Evolutionary conservation across 2,888 invertebrate genomes (phyloP).

Genomic region (Oxytorus armatus): DNA sequence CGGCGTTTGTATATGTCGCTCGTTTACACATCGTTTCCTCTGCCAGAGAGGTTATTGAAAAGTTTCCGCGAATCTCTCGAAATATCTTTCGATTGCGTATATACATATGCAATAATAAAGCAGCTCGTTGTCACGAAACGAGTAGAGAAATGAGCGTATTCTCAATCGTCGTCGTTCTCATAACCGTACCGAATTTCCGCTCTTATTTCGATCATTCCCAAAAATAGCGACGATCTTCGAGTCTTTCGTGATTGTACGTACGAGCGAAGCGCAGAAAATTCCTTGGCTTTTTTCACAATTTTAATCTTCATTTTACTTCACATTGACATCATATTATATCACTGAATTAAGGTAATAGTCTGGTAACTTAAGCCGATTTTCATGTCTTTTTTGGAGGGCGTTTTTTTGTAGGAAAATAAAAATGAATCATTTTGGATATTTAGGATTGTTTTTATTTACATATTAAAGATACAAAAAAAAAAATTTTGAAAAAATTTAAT

Average conservation of each 20-base stretch:
- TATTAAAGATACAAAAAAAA: too few relatives aligned
- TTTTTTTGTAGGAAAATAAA: too few relatives aligned
- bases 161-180: constrained; percentile 58
- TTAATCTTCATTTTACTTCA: not conserved
- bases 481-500: too few relatives aligned
- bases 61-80: constrained; percentile 55
- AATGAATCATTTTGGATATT: too few relatives aligned
- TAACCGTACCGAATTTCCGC: constrained; percentile 79
- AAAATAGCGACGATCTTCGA: constrained; percentile 71
- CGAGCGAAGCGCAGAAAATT: not conserved
- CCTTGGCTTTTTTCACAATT: not conserved
- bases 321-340: not conserved
- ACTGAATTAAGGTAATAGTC: too few relatives aligned
- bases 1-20: too few relatives aligned
- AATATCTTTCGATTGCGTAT: constrained; percentile 48
- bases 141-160: constrained; percentile 67
- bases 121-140: constrained; percentile 70
- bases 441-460: too few relatives aligned
- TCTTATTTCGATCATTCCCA: constrained; percentile 81
- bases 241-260: constrained; percentile 2
- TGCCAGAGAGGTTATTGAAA: constrained; percentile 27
- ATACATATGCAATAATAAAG: constrained; percentile 41
- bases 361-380: too few relatives aligned
- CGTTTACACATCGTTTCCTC: too few relatives aligned
- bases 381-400: too few relatives aligned